Conservation (phyloP, 2,113 vertebrate genomes). For the Pandion haliaetus region DNA sequence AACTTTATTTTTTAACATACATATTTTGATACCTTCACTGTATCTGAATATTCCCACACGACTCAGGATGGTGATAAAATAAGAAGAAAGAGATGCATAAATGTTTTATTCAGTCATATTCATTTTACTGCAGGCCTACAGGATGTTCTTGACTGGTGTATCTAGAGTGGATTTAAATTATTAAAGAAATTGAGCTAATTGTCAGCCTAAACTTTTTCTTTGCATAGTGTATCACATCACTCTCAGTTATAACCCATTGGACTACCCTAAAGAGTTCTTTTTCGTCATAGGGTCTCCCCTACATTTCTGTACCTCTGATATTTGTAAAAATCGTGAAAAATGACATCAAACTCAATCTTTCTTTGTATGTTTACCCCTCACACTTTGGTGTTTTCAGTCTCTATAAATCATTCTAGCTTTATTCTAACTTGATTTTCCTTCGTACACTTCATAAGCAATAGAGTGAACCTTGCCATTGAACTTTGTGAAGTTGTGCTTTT, state of each 20-base stretch:
- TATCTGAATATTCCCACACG: not conserved
- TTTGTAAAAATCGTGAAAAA: too few species aligned
- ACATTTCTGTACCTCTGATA: too few species aligned
- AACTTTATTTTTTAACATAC: not conserved
- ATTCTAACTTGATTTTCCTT: too few species aligned
- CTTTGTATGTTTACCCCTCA: too few species aligned
- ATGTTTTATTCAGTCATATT: not conserved
- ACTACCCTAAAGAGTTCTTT: not conserved
- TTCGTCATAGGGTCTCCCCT: not conserved
- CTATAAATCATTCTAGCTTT: too few species aligned
- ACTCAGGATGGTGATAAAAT: not conserved
- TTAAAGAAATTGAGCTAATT: not conserved
- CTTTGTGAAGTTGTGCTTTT: too few species aligned
- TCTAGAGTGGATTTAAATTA: not conserved
- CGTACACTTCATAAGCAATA: too few species aligned
- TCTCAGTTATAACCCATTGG: not conserved
- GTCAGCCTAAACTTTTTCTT: not conserved
- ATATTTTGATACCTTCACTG: not conserved
- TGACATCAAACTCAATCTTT: too few species aligned
- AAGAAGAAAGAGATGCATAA: not conserved
- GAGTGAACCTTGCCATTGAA: too few species aligned
- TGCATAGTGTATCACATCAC: not conserved
- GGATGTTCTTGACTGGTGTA: not conserved
- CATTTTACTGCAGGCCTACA: not conserved
- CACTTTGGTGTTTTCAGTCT: too few species aligned